These are phyloP conservation scores for Anolis carolinensis DNA, from an alignment of 2,113 vertebrate genomes.

Conservation along the genomic window DNA sequence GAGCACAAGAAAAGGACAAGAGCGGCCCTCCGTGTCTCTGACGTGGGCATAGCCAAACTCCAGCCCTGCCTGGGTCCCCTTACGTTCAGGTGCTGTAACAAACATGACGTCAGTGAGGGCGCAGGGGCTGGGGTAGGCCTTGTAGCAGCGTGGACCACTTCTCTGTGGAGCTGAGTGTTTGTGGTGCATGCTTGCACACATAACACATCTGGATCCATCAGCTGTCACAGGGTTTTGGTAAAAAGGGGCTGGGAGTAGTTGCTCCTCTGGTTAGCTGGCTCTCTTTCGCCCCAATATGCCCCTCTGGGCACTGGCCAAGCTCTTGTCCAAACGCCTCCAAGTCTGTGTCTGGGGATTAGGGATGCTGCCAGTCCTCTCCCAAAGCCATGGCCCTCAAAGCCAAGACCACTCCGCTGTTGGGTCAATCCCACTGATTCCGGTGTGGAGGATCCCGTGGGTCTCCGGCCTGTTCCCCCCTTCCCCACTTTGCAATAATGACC, in stretches of 20 bases:
- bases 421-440: no score
- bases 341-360: not conserved
- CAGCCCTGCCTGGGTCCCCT: no score
- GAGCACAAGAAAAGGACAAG: not conserved
- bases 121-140: not conserved
- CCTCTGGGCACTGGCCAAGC: not conserved
- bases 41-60: not conserved
- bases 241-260: no score
- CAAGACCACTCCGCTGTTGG: not conserved
- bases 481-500: slow-evolving; percentile 4
- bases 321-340: no score
- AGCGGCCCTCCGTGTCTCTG: not conserved
- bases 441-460: not conserved
- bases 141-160: not conserved
- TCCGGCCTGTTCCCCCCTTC: slow-evolving; percentile 11
- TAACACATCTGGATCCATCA: no score
- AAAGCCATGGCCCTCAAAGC: not conserved
- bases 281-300: not conserved
- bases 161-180: no score
- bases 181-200: not conserved
- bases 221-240: not conserved
- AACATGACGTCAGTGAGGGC: not conserved
- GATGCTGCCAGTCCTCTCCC: not conserved
- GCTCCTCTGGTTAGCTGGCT: not conserved
- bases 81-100: not conserved